A percentile compares a stretch with the other conserved stretches of the same genome.
Conservation (phyloP, 2,888 invertebrate genomes). For the Scaptomyza caliginosa region DNA sequence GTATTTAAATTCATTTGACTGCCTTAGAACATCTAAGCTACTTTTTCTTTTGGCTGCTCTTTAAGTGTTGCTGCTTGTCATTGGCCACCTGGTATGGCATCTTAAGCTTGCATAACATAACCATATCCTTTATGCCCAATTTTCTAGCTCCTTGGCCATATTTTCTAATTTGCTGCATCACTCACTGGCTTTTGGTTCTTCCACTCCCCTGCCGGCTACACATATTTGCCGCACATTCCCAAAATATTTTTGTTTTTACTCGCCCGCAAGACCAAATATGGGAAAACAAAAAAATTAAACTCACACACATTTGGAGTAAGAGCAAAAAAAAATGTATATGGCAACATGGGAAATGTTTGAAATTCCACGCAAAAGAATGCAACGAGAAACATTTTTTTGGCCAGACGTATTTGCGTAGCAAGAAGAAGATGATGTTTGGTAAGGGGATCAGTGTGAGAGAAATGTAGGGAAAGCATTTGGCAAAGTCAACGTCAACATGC, state of each 20-base stretch:
- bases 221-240: constrained; percentile 59
- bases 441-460: not conserved
- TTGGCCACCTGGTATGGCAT: constrained; percentile 4
- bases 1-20: not conserved
- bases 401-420: constrained; percentile 66
- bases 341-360: constrained; percentile 65
- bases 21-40: not conserved
- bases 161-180: constrained; percentile 56
- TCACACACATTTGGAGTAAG: not conserved
- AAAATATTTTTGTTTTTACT: constrained; percentile 67
- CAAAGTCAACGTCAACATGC: constrained; percentile 66
- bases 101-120: constrained; percentile 32
- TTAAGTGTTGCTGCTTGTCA: not conserved
- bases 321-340: constrained; percentile 37
- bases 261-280: constrained; percentile 8
- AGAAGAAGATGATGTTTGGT: constrained; percentile 31
- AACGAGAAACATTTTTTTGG: constrained; percentile 65
- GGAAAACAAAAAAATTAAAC: constrained; percentile 7
- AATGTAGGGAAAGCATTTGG: constrained; percentile 42
- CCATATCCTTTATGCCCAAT: constrained; percentile 32
- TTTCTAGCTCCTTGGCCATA: constrained; percentile 41
- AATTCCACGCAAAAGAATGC: constrained; percentile 72
- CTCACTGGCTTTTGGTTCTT: constrained; percentile 11
- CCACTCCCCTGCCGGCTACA: not conserved
- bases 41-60: not conserved